Base-by-base conservation (phyloP, 1,140 invertebrate genomes). In the Epicauta chinensis region DNA sequence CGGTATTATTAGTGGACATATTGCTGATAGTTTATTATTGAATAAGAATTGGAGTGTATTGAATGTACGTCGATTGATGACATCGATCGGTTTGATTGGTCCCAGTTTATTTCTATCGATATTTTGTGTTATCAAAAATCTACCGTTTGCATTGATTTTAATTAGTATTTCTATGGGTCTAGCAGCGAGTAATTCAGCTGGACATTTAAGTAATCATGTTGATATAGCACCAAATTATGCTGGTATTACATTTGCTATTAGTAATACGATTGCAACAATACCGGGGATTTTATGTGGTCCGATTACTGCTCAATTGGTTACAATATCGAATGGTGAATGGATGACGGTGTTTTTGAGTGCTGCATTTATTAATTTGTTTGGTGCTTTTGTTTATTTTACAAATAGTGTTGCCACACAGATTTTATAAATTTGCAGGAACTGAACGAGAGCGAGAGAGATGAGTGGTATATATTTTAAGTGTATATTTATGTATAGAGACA, bases 221-320 rank as follows among this genome's bases (percentile, higher is more conserved):
- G 87, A 90, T 60, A 75, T 90, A 15, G 86, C 86, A 3, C 86
- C 86, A 2, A 86, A 86, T 73, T 83, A 88, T 72, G 85, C 86
- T 11, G 86, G 86, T 10, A 80, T 87, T 30, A 89, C 86, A 42
- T 90, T 89, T 72, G 86, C 86, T 14, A 80, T 90, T 57, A 87
- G 86, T 17, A 89, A 89, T 66, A 89, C 86, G 12, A 74, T 89
- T 50, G 85, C 86, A 16, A 88, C 86, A 1, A 84, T 89, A 63
- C 86, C 86, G 13, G 86, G 86, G 16, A 86, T 89, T 47, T 68
- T 86, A 16, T 87, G 84, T 66, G 86, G 86, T n/a, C 86, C 86
- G 34, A 58, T 89, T 23, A 89, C 86, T 11, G 86, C 86, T 3
- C 83, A 86, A 67, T 69, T 89, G 43, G 86, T 89, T 0, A 82